Evolutionary conservation across 2,888 invertebrate species (phyloP).

Genomic region (Agrypnus murinus): DNA sequence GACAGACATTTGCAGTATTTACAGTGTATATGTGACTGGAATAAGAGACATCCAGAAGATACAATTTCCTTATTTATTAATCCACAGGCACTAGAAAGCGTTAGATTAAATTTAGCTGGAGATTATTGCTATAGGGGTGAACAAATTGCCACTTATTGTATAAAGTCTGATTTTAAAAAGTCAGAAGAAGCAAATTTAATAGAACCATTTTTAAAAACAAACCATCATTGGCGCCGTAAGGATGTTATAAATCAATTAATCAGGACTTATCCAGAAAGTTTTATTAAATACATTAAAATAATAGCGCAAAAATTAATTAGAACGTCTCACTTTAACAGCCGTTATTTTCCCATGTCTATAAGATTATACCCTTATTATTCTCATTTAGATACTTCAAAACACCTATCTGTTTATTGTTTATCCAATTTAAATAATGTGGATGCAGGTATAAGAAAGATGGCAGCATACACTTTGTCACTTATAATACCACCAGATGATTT

Average conservation of each 20-base stretch:
- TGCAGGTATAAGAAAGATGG: background rate
- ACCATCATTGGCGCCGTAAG: too few species aligned
- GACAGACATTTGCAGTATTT: slow-evolving; percentile 1
- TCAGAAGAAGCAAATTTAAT: slow-evolving; percentile 10
- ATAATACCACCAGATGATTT: slow-evolving; percentile 13
- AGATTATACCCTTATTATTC: background rate
- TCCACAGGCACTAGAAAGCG: background rate
- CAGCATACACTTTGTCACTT: slow-evolving; percentile 11
- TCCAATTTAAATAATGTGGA: background rate
- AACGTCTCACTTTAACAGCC: too few species aligned
- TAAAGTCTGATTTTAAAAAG: slow-evolving; percentile 15
- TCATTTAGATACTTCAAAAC: slow-evolving; percentile 13
- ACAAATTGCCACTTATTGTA: background rate
- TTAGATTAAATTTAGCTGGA: slow-evolving; percentile 1
- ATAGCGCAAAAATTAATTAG: too few species aligned
- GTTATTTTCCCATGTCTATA: background rate
- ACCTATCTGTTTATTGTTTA: background rate
- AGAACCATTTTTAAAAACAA: slow-evolving; percentile 4
- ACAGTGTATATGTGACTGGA: background rate
- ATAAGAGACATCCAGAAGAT: slow-evolving; percentile 28
- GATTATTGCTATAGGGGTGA: background rate
- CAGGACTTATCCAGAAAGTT: background rate
- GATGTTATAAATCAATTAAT: slow-evolving; percentile 1
- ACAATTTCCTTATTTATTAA: slow-evolving; percentile 14
- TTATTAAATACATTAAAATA: background rate